Evolutionary conservation across 2,797 vertebrate genomes (phyloP), one percentile per base, ranked within the genome.

Genomic region (Craterocephalus amniculus): DNA sequence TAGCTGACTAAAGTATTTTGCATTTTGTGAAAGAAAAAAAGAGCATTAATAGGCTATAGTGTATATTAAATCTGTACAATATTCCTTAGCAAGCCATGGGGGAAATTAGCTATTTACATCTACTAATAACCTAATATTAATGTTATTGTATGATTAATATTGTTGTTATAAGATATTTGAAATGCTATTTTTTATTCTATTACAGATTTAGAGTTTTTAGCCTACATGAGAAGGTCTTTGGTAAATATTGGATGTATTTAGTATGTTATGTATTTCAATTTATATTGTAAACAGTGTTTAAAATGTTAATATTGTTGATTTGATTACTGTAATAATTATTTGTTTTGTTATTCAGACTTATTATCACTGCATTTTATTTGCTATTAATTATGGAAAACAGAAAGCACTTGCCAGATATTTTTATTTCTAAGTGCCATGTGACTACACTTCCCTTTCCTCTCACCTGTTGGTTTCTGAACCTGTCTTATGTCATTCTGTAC

Each of bases 201-300:
- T 96, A 96, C 96, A 95, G 95, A 96, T 86, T 97, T 98, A 97
- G 97, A 97, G 96, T 95, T 90, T 98, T 95, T 97, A 97, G 97
- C 95, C 95, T 94, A 95, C 96, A 94, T 95, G 74, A 93, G 87
- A 90, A 91, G 89, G 90, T 95, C 93, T 96, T 95, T 97, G 96
- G 96, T 97, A 98, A 97, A 98, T 98, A 98, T 96, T 97, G 91
- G 90, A 96, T 97, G 95, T 97, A 96, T 97, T 96, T 97, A 97
- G 97, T 96, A 96, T 97, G 94, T 95, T 95, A 96, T 96, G 95
- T 92, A 94, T 94, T 95, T 92, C 90, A 90, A 88, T 95, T 59
- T 94, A 96, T 95, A 97, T 94, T 97, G 95, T 97, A 97, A 95
- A 96, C 95, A 92, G 94, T 90, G 95, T 95, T 95, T 93, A 95